Base-by-base conservation (phyloP, 1,140 invertebrate genomes). In the Gonioctena quinquepunctata region DNA sequence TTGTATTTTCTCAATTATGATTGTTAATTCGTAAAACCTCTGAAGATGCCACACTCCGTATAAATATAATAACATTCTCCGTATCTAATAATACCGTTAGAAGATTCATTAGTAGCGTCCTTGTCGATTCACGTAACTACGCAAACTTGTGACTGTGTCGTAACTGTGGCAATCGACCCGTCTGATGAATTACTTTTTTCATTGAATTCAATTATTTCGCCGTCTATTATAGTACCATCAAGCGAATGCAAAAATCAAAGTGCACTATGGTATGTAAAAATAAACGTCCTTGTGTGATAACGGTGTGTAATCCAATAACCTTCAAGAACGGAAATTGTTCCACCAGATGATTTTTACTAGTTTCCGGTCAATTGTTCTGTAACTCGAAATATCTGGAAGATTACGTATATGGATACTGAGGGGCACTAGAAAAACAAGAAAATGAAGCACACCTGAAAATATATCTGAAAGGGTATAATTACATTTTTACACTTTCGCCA, bases 271-370 rank as follows among this genome's bases (percentile, higher is more conserved):
- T 42, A 42, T 11, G 33, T 42, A 11, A 42, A 42, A 42, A 42
- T 42, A 42, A 42, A 28, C 69, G 69, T 59, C 69, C 69, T 70
- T 60, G 33, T 70, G 21, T 42, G 42, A 57, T 69, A 70, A 70
- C 69, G 69, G 69, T 66, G 21, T 26, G 42, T 57, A 8, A 59
- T 25, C 26, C 25, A 28, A 22, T 50, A 70, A 66, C 69, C 69
- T 70, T 70, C 62, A 70, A 23, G 69, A 66, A 66, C 62, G 69
- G 69, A 70, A 57, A 49, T 57, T 49, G 69, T 70, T 66, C 64
- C 63, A 61, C 50, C 50, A n/a, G 23, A 66, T 70, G 64, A 49
- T 65, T 70, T 62, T 66, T 42, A 50, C 56, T 70, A 50, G 42
- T 42, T 42, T 42, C 33, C 33, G 16, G 33, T 42, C 27, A 59